Base-by-base conservation (phyloP, 2,113 vertebrate genomes). In the Hassar affinis region DNA sequence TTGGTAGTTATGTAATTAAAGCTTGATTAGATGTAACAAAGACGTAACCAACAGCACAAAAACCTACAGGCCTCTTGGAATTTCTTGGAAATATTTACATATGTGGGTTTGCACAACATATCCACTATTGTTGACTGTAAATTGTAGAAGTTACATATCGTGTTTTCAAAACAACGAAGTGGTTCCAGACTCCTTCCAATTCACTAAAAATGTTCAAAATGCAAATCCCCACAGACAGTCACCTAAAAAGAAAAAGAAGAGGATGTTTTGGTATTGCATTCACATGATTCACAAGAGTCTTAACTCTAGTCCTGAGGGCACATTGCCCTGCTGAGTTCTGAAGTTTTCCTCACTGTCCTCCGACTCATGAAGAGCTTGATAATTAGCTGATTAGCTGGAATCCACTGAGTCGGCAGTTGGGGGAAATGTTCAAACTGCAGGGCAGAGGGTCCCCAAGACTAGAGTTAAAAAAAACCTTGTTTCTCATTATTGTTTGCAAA, bases 301-400 rank as follows among this genome's bases (percentile, higher is more conserved):
- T 47, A 79, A 61, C 35, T 45, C 25, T n/a, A 79, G 15, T 64
- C 25, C 18, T 49, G 11, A 64, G 25, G 52, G 49, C 59, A 47
- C 45, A 79, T 64, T 49, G 57, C 5, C 74, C 9, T 77, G 74
- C 74, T 56, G 74, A 38, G 74, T 77, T 79, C n/a, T 79, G 15
- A 79, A 47, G 78, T 79, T 79, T 79, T 33, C 15, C 78, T 64
- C 14, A 30, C 42, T 64, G 78, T n/a, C 38, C 64, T 64, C 59
- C 18, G 30, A 45, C 59, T 38, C 30, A 45, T 75, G n/a, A 85
- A 25, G 61, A 27, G 74, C 51, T 66, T 64, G 59, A 64, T 79
- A 79, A 62, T 79, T 79, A 64, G 59, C 78, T 79, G 38, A 79
- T 79, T 62, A 62, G 38, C 27, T 62, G 59, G 56, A 47, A 79